These are phyloP conservation scores for Stictonetta naevosa DNA, from an alignment of 2,113 vertebrate species.

Conservation along the genomic window DNA sequence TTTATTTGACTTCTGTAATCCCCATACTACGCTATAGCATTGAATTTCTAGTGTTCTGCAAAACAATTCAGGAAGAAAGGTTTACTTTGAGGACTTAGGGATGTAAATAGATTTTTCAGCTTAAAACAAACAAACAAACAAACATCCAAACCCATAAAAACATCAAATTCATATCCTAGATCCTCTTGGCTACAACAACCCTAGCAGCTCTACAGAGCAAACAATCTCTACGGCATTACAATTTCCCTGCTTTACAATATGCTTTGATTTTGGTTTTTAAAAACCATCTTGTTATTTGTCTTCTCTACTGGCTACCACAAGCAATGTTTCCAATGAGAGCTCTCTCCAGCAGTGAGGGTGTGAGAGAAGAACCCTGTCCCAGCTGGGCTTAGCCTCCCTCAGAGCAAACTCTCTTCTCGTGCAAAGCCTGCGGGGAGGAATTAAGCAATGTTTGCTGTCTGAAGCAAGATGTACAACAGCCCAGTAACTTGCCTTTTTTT, in stretches of 20 bases:
- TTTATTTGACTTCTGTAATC: background rate
- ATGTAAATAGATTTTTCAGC: conserved; percentile 43
- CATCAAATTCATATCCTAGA: conserved; percentile 11
- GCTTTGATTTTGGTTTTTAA: conserved; percentile 9
- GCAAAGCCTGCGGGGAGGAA: background rate
- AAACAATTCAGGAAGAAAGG: background rate
- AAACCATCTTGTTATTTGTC: background rate
- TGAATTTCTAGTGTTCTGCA: background rate
- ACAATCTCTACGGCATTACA: background rate
- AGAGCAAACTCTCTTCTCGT: background rate
- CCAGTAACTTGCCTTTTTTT: background rate
- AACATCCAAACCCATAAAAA: background rate
- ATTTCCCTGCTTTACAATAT: background rate
- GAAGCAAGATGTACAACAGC: background rate
- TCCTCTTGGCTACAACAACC: background rate
- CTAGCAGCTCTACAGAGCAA: background rate
- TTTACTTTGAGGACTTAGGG: conserved; percentile 26
- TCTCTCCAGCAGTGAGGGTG: background rate
- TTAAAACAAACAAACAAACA: background rate
- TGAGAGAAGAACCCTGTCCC: background rate
- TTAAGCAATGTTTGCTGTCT: background rate
- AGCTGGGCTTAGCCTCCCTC: background rate
- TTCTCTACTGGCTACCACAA: background rate
- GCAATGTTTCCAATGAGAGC: background rate
- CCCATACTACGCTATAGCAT: background rate